Percentiles rank a stretch among this genome's conserved stretches.
These are phyloP conservation scores for Lagocephalus sceleratus DNA, from an alignment of 2,797 vertebrate genomes.

Conservation along the genomic window DNA sequence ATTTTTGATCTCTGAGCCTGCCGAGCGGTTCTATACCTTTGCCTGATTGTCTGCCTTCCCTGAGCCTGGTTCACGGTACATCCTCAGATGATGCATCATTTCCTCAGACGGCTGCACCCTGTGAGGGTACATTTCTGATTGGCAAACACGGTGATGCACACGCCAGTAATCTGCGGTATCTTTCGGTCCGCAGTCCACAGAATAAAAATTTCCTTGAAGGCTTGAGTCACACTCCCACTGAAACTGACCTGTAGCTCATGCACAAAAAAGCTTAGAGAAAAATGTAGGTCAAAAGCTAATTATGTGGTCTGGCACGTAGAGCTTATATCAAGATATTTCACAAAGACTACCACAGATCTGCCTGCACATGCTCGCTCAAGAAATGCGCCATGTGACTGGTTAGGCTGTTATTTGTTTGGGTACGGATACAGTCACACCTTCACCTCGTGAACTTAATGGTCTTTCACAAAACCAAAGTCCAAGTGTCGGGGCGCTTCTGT, in stretches of 20 bases:
- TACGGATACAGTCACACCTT: constrained; percentile 68
- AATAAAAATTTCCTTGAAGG: constrained; percentile 42
- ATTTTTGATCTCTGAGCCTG: too few species aligned
- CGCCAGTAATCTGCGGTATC: constrained; percentile 23
- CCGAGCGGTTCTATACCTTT: too few species aligned
- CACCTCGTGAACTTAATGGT: constrained; percentile 61
- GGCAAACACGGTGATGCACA: constrained; percentile 44
- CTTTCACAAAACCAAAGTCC: constrained; percentile 61
- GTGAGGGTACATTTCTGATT: constrained; percentile 45
- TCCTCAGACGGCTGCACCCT: constrained; percentile 62
- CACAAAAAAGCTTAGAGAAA: constrained; percentile 49
- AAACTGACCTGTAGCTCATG: constrained; percentile 60
- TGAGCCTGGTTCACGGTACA: too few species aligned
- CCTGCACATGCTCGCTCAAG: constrained; percentile 63
- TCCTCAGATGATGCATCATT: constrained; percentile 44
- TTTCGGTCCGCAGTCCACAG: constrained; percentile 29
- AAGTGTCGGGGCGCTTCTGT: constrained; percentile 62
- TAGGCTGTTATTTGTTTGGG: constrained; percentile 62
- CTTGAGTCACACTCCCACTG: constrained; percentile 42
- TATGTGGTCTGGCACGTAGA: constrained; percentile 65
- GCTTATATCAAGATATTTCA: constrained; percentile 71
- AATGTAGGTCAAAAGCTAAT: constrained; percentile 78
- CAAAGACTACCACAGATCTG: constrained; percentile 62
- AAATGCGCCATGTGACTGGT: constrained; percentile 62
- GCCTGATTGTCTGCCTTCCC: too few species aligned